Percentiles rank a stretch among this genome's conserved stretches.
phyloP scores from a whole-genome alignment of 2,113 vertebrate genomes.

The Datnioides undecimradiatus region DNA sequence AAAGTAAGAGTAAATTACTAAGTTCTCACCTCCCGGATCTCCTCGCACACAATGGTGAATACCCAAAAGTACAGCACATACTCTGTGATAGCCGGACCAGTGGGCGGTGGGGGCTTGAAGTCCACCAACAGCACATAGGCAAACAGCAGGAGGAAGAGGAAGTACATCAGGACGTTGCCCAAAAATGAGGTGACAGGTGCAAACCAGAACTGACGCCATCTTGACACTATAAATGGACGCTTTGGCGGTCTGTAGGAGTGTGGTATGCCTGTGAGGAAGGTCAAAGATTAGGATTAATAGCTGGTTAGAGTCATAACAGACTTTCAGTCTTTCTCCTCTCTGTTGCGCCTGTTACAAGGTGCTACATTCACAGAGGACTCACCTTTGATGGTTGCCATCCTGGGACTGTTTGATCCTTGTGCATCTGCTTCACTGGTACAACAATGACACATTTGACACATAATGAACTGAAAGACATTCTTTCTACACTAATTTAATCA shows the following conservation, averaged over 20 bases:
- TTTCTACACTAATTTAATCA: not conserved
- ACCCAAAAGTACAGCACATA: slow-evolving; percentile 91
- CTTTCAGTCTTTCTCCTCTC: no score
- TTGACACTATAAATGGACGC: slow-evolving; percentile 73
- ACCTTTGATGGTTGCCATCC: slow-evolving; percentile 46
- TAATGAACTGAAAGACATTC: not conserved
- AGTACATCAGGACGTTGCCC: slow-evolving; percentile 92
- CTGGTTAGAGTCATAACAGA: not conserved
- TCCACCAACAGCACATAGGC: slow-evolving; percentile 89
- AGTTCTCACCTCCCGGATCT: slow-evolving; percentile 89
- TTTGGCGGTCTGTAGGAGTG: slow-evolving; percentile 22
- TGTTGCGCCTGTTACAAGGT: no score
- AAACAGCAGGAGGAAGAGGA: slow-evolving; percentile 91
- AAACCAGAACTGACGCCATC: slow-evolving; percentile 91
- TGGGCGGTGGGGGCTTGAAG: slow-evolving; percentile 74
- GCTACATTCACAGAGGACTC: not conserved
- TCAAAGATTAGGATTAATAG: not conserved
- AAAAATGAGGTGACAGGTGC: slow-evolving; percentile 90
- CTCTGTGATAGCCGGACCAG: slow-evolving; percentile 79
- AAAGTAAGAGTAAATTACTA: no score
- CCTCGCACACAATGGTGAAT: slow-evolving; percentile 91
- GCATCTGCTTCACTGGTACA: slow-evolving; percentile 62
- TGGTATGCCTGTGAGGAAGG: slow-evolving; percentile 36
- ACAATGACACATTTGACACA: not conserved
- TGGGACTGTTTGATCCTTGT: slow-evolving; percentile 27